Evolutionary conservation across 2,888 invertebrate genomes (phyloP).

Genomic region (Lasioglossum oenotherae): DNA sequence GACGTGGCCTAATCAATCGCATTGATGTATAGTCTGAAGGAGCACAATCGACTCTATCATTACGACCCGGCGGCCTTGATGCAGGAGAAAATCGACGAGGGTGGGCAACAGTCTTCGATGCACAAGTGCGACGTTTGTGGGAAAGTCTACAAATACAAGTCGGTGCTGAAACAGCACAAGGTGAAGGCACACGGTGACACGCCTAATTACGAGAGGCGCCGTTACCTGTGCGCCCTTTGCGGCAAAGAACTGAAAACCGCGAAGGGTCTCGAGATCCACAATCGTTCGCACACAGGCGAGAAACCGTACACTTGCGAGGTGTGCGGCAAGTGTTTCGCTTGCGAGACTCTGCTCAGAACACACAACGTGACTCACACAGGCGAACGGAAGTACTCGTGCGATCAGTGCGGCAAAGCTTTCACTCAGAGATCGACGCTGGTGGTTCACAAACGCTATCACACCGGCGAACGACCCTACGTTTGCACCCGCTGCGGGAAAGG

Average conservation of each 20-base stretch:
- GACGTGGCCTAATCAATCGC: not conserved
- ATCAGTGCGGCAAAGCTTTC: slow-evolving; percentile 86
- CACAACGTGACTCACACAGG: slow-evolving; percentile 87
- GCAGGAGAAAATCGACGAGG: slow-evolving; percentile 31
- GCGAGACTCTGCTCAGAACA: slow-evolving; percentile 83
- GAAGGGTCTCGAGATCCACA: slow-evolving; percentile 79
- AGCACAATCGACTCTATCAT: slow-evolving; percentile 74
- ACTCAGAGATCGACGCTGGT: slow-evolving; percentile 86
- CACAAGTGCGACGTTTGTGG: slow-evolving; percentile 74
- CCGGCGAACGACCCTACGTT: slow-evolving; percentile 86
- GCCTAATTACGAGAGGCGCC: slow-evolving; percentile 70
- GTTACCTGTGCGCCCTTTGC: slow-evolving; percentile 77
- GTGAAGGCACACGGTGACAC: slow-evolving; percentile 70
- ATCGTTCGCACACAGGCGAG: slow-evolving; percentile 80
- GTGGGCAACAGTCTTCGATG: slow-evolving; percentile 36
- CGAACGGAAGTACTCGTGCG: slow-evolving; percentile 86
- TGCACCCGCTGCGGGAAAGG: slow-evolving; percentile 86
- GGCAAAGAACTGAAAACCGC: slow-evolving; percentile 79
- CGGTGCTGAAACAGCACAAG: slow-evolving; percentile 76
- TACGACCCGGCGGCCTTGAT: slow-evolving; percentile 59
- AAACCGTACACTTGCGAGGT: slow-evolving; percentile 78
- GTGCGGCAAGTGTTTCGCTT: slow-evolving; percentile 78
- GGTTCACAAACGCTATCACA: slow-evolving; percentile 86
- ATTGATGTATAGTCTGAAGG: slow-evolving; percentile 63
- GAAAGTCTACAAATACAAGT: slow-evolving; percentile 74